Conservation (phyloP, 1,140 invertebrate genomes). For the Aphaenogaster ashmeadi region DNA sequence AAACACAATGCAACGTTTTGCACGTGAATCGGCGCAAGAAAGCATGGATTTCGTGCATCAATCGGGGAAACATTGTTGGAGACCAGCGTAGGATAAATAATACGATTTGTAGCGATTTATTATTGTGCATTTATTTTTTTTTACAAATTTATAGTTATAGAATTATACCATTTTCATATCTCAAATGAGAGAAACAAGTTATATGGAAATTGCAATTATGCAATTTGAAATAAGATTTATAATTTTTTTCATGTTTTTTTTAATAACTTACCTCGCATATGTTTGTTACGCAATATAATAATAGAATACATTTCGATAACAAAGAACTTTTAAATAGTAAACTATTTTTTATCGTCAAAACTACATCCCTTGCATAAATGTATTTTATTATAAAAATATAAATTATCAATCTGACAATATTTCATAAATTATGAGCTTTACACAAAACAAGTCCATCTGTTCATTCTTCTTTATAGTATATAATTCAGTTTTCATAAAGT, state of each 20-base stretch:
- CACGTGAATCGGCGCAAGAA: slow-evolving; percentile 83
- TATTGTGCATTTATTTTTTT: slow-evolving; percentile 13
- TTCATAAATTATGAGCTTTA: neutral
- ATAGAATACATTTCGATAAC: neutral
- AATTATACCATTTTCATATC: neutral
- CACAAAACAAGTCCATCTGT: neutral
- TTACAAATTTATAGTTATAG: slow-evolving; percentile 12
- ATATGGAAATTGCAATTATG: neutral
- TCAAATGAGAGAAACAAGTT: neutral
- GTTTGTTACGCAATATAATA: neutral
- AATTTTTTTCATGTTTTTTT: neutral
- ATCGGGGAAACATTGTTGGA: slow-evolving; percentile 85
- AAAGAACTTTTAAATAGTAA: neutral
- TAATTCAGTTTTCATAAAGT: slow-evolving; percentile 2
- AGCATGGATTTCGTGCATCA: slow-evolving; percentile 84
- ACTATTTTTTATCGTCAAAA: slow-evolving; percentile 10
- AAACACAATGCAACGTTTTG: slow-evolving; percentile 82
- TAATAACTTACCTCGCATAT: neutral
- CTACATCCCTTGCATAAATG: neutral
- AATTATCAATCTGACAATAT: neutral
- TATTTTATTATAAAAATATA: slow-evolving; percentile 27
- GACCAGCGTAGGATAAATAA: slow-evolving; percentile 80
- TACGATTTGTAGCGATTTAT: neutral
- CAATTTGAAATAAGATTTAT: neutral
- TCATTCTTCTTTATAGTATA: neutral